phyloP scores from a whole-genome alignment of 1,140 invertebrate genomes.

The Aphelenchoides avenae region DNA sequence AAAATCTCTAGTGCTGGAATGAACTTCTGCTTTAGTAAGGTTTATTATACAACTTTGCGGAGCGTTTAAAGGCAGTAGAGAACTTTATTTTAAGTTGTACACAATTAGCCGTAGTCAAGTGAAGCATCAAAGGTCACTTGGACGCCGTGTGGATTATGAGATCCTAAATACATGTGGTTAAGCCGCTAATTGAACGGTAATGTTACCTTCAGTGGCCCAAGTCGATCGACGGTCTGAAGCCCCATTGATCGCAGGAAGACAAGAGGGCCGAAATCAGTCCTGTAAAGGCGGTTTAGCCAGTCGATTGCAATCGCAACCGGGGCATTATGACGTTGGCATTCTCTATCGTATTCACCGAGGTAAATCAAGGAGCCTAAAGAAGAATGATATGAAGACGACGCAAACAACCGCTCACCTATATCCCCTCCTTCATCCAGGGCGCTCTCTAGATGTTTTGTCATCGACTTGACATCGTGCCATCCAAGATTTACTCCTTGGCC shows the following conservation, averaged over 20 bases:
- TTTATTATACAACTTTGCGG: no score
- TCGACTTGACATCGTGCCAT: slow-evolving; percentile 78
- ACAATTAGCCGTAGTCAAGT: no score
- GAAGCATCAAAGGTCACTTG: no score
- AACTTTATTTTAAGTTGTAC: no score
- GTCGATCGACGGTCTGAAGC: slow-evolving; percentile 74
- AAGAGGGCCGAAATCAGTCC: slow-evolving; percentile 71
- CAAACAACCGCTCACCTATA: slow-evolving; percentile 66
- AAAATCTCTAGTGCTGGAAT: no score
- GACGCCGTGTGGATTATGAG: slow-evolving; percentile 33
- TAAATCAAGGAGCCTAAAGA: slow-evolving; percentile 63
- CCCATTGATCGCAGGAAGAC: slow-evolving; percentile 79
- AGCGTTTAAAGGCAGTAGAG: no score
- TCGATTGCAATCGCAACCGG: slow-evolving; percentile 82
- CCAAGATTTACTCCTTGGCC: slow-evolving; percentile 82
- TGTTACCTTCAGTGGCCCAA: slow-evolving; percentile 72
- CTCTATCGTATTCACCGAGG: slow-evolving; percentile 77
- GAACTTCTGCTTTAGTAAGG: no score
- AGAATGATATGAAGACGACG: no score
- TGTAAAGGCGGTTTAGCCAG: slow-evolving; percentile 78
- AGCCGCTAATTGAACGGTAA: slow-evolving; percentile 10
- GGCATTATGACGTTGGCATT: slow-evolving; percentile 77
- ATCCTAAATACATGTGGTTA: slow-evolving; percentile 20
- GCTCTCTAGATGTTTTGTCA: slow-evolving; percentile 70
- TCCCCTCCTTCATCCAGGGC: slow-evolving; percentile 71